phyloP scores from a whole-genome alignment of 2,113 vertebrate species.

The Circaetus cinerascens region DNA sequence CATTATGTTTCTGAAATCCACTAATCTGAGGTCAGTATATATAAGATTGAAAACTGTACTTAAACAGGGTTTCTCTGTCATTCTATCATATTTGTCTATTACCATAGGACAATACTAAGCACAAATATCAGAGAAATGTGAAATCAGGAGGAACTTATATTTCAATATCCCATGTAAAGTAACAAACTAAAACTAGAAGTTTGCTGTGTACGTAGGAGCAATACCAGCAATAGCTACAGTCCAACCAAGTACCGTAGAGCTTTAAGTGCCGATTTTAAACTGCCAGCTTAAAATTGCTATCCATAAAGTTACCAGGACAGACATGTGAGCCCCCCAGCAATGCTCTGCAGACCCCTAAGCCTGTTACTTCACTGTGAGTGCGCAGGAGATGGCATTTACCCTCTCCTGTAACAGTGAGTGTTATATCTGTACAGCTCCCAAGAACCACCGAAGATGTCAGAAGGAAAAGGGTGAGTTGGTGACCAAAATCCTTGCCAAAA shows the following conservation, averaged over 20 bases:
- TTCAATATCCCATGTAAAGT: background rate
- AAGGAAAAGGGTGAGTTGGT: background rate
- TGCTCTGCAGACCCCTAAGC: background rate
- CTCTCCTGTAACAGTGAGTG: background rate
- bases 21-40: conserved; percentile 28
- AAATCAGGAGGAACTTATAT: background rate
- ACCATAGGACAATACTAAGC: background rate
- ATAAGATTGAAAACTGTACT: background rate
- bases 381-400: background rate
- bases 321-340: background rate
- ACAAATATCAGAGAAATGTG: background rate
- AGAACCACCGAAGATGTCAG: background rate
- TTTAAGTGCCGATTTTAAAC: background rate
- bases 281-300: background rate
- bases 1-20: conserved; percentile 46
- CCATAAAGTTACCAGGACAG: background rate
- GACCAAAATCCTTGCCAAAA: background rate
- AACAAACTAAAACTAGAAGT: background rate
- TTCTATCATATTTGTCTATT: background rate
- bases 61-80: background rate
- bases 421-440: background rate
- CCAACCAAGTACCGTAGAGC: background rate
- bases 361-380: too few relatives aligned
- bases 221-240: background rate
- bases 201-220: background rate